Conservation (phyloP, 2,888 invertebrate species). For the Thymelicus acteon region DNA sequence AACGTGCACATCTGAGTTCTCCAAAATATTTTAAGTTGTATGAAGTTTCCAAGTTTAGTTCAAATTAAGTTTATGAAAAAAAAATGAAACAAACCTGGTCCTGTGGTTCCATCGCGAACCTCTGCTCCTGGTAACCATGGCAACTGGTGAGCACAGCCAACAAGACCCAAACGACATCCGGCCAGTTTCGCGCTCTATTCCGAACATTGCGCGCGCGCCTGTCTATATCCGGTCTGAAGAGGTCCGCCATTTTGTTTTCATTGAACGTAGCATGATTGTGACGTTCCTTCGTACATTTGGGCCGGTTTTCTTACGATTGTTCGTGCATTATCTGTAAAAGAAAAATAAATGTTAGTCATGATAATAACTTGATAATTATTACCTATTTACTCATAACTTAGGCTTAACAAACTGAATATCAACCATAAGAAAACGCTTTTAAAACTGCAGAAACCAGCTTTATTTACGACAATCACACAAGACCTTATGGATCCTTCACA, state of each 20-base stretch:
- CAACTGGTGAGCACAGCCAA: conserved; percentile 62
- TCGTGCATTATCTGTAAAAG: conserved; percentile 46
- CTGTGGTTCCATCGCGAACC: conserved; percentile 96
- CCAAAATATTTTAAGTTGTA: too few species aligned
- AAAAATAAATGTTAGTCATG: neutral
- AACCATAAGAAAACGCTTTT: too few species aligned
- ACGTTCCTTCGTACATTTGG: conserved; percentile 44
- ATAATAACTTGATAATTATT: too few species aligned
- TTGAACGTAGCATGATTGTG: conserved; percentile 33
- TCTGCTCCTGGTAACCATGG: conserved; percentile 87
- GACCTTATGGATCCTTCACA: too few species aligned
- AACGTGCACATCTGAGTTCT: too few species aligned
- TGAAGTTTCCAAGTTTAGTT: too few species aligned
- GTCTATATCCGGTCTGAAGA: conserved; percentile 60
- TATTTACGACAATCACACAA: too few species aligned
- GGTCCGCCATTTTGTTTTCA: conserved; percentile 49
- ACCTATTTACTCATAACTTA: too few species aligned
- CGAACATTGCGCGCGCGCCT: conserved; percentile 64
- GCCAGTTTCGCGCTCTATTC: conserved; percentile 69
- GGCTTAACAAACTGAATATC: too few species aligned
- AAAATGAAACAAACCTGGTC: conserved; percentile 85
- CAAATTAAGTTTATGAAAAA: too few species aligned
- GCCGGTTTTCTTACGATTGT: conserved; percentile 40
- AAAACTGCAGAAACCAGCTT: too few species aligned
- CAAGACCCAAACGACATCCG: conserved; percentile 69